These are phyloP conservation scores for Sminthurinus aureus DNA, from an alignment of 2,888 invertebrate species.

Conservation along the genomic window DNA sequence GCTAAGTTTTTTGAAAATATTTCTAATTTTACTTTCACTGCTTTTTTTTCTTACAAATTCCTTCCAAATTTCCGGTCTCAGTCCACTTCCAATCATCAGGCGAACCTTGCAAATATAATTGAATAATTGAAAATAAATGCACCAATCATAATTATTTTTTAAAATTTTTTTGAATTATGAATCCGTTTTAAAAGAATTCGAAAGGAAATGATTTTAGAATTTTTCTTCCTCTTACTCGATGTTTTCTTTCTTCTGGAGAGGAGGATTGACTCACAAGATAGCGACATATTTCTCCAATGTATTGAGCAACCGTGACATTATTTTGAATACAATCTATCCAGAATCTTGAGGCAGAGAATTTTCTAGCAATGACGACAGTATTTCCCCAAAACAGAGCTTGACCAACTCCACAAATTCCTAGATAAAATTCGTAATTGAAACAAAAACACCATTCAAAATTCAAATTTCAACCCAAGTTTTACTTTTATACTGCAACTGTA, in stretches of 20 bases:
- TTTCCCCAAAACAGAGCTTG: conserved; percentile 28
- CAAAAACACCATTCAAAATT: too few species aligned
- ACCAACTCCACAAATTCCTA: conserved; percentile 24
- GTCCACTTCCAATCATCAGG: conserved; percentile 70
- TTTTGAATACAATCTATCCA: conserved; percentile 69
- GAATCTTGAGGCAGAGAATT: conserved; percentile 69
- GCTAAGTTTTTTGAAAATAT: too few species aligned
- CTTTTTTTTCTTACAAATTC: conserved; percentile 28
- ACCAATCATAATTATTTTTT: too few species aligned
- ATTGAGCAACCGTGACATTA: conserved; percentile 74
- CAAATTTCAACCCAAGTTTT: too few species aligned
- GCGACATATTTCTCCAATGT: conserved; percentile 90
- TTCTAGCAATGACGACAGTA: conserved; percentile 67
- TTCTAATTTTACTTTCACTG: not conserved
- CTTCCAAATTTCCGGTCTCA: conserved; percentile 46
- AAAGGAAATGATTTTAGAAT: too few species aligned
- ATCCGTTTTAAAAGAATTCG: too few species aligned
- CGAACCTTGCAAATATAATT: too few species aligned
- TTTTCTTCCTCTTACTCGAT: too few species aligned
- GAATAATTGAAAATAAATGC: too few species aligned
- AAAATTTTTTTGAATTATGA: too few species aligned
- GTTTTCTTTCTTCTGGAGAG: conserved; percentile 74
- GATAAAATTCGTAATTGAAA: too few species aligned
- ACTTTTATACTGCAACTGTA: too few species aligned
- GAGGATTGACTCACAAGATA: conserved; percentile 80